Evolutionary conservation across 2,113 vertebrate species (phyloP).

Genomic region (Alectura lathami): DNA sequence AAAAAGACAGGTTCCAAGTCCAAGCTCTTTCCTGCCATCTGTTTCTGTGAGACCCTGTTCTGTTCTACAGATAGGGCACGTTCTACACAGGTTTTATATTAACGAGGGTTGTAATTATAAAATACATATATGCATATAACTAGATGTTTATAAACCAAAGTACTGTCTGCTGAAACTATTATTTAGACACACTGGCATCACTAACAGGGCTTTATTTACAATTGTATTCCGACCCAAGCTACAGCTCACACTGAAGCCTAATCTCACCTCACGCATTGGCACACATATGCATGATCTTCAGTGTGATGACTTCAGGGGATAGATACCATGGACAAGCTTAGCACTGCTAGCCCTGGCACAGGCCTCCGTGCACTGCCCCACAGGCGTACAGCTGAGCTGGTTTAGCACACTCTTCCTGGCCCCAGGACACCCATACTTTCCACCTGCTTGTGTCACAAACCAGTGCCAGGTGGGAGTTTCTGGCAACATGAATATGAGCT

Average conservation of each 20-base stretch:
- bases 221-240: neutral
- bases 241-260: neutral
- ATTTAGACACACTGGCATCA: neutral
- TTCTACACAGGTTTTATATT: neutral
- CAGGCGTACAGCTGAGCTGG: neutral
- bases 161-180: neutral
- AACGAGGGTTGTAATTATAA: neutral
- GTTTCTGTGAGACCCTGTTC: neutral
- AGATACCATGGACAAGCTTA: neutral
- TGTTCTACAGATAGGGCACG: neutral
- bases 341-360: neutral
- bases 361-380: neutral
- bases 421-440: neutral
- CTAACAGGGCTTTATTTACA: neutral
- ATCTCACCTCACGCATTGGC: neutral
- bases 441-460: neutral
- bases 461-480: neutral
- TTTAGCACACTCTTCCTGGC: neutral
- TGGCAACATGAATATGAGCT: neutral
- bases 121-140: neutral
- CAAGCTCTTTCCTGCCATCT: neutral
- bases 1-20: neutral
- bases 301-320: accelerated
- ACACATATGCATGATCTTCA: accelerated
- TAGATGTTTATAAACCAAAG: neutral